A percentile compares a stretch with the other conserved stretches of the same genome.
These are phyloP conservation scores for Nomada flava DNA, from an alignment of 2,888 invertebrate genomes.

Conservation along the genomic window DNA sequence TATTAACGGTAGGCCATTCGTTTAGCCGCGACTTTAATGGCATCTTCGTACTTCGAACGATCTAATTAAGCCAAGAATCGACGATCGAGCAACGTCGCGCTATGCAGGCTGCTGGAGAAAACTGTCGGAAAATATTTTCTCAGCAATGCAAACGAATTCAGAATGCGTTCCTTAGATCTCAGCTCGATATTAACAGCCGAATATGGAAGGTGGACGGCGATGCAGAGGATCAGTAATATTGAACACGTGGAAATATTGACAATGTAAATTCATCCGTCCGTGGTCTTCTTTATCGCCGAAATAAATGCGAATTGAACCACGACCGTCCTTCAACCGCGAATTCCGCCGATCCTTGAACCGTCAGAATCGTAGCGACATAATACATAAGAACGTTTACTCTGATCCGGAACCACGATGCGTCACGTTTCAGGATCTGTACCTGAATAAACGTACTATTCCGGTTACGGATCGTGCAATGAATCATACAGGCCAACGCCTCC, in stretches of 20 bases:
- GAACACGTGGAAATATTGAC: neutral
- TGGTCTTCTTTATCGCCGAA: neutral
- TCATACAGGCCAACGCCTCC: constrained; percentile 22
- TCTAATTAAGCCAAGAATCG: constrained; percentile 22
- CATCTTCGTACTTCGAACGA: constrained; percentile 38
- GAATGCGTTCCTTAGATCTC: neutral
- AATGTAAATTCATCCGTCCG: neutral
- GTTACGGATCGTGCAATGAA: constrained; percentile 32
- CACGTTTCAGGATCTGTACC: constrained; percentile 7
- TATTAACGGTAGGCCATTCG: neutral
- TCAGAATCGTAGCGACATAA: constrained; percentile 45
- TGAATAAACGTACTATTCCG: constrained; percentile 18
- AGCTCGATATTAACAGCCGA: neutral
- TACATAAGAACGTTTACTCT: constrained; percentile 58
- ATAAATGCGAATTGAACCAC: neutral
- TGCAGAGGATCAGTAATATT: neutral
- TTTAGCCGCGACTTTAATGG: constrained; percentile 32
- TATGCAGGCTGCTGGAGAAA: constrained; percentile 4
- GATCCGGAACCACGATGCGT: constrained; percentile 37
- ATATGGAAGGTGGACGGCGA: too few species aligned
- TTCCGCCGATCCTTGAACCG: constrained; percentile 58
- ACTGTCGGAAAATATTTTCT: neutral
- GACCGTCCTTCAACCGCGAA: constrained; percentile 57
- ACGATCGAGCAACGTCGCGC: constrained; percentile 17
- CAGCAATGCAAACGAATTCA: neutral